Base-by-base conservation (phyloP, 2,888 invertebrate genomes). In the Nycteola revayana region DNA sequence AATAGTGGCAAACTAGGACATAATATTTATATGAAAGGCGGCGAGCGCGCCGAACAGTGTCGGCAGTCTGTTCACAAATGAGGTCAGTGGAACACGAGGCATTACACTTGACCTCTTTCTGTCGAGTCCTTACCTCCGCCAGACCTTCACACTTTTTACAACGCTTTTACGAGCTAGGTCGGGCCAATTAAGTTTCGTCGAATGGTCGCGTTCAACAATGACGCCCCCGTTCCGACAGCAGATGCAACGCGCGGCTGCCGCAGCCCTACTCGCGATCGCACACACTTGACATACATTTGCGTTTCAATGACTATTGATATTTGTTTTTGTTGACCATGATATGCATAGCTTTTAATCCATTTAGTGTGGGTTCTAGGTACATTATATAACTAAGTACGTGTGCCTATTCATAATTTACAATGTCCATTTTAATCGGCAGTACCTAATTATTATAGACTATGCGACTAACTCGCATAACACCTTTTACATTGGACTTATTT, bases 91-190 rank as follows among this genome's bases (percentile, higher is more conserved):
- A 86, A 82, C 87, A 73, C 83, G 79, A 79, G 67, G 78, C 78
- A 82, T 82, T 87, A 86, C 87, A 87, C 87, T 88, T 87, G 88
- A 88, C 88, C 88, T 84, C 88, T 87, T 88, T 88, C 68, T 65
- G 75, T 56, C 60, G 77, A 87, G 87, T 88, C 87, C 88, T 87
- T 85, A 87, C 86, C 84, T 84, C 85, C 79, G 74, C 82, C 83
- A 85, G 87, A 83, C 86, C 87, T 88, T 88, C 87, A 83, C 78
- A 81, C 81, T 83, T 85, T 87, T 87, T 85, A 86, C 86, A 86
- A 74, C 70, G 80, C 79, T 84, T 82, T 85, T 86, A 82, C 72
- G 82, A 86, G 84, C 83, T 86, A 86, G 85, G 86, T 82, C 86
- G 81, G 64, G 73, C 78, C 80, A 85, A 87, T 88, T 87, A 86